Percentiles rank a stretch among this genome's conserved stretches.
phyloP scores from a whole-genome alignment of 2,888 invertebrate species.

The Cheilosia soror region DNA sequence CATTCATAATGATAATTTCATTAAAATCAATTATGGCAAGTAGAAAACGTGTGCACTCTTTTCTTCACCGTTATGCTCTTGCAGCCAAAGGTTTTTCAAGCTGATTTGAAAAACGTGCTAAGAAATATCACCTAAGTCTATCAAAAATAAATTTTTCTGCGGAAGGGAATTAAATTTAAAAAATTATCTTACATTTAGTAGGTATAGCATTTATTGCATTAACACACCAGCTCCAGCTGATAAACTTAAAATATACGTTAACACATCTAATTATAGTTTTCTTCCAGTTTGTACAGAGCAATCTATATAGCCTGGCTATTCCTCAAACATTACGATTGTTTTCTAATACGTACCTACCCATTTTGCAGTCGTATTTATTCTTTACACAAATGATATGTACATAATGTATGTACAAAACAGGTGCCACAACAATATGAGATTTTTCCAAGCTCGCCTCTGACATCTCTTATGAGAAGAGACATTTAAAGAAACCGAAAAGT shows the following conservation, averaged over 20 bases:
- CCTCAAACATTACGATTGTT: conserved; percentile 17
- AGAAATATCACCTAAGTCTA: too few species aligned
- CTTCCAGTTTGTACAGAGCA: not conserved
- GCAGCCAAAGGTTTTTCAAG: too few species aligned
- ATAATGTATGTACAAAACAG: conserved; percentile 34
- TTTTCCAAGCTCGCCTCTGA: not conserved
- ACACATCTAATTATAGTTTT: conserved; percentile 39
- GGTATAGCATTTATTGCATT: not conserved
- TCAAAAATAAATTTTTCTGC: too few species aligned
- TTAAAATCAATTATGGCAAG: too few species aligned
- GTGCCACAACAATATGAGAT: conserved; percentile 30
- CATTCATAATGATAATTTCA: too few species aligned
- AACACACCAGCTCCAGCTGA: conserved; percentile 21
- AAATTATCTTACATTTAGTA: not conserved
- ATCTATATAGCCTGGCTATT: conserved; percentile 20
- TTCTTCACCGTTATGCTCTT: too few species aligned
- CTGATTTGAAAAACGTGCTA: too few species aligned
- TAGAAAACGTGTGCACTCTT: too few species aligned
- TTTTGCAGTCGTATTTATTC: conserved; percentile 21
- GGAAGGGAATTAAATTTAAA: too few species aligned
- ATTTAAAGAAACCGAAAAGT: not conserved
- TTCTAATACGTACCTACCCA: too few species aligned
- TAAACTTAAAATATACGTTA: conserved; percentile 41
- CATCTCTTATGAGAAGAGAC: not conserved
- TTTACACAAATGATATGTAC: conserved; percentile 29